These are phyloP conservation scores for Malurus cyaneus DNA, from an alignment of 2,113 vertebrate species.

Conservation along the genomic window DNA sequence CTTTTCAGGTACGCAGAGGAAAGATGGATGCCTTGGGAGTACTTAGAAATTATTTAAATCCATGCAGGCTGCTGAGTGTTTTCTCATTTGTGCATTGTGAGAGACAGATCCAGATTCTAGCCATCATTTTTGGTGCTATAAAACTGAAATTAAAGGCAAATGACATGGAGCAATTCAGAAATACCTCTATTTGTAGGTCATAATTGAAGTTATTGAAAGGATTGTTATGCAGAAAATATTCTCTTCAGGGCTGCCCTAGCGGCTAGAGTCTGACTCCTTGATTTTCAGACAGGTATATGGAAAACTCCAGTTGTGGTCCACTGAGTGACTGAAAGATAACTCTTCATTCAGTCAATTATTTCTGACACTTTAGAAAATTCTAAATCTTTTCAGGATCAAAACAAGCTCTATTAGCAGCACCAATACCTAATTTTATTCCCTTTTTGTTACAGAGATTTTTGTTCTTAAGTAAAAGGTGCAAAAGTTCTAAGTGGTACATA, in stretches of 20 bases:
- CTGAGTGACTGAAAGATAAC: background rate
- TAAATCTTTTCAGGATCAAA: background rate
- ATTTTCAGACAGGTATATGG: background rate
- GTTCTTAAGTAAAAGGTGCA: background rate
- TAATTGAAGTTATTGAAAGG: background rate
- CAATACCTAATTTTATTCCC: background rate
- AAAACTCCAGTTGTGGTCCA: background rate
- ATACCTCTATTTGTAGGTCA: background rate
- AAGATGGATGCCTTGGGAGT: background rate
- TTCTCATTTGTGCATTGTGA: background rate
- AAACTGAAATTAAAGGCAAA: background rate
- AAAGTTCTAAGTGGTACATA: background rate
- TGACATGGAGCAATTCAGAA: background rate
- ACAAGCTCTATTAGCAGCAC: background rate
- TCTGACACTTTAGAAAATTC: background rate
- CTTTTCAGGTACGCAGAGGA: background rate
- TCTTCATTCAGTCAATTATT: background rate
- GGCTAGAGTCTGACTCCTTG: background rate
- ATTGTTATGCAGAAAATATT: background rate
- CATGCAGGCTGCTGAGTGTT: background rate
- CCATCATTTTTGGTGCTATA: background rate
- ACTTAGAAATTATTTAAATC: conserved; percentile 4
- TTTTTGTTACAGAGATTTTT: background rate
- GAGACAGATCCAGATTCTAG: background rate
- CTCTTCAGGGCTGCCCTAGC: background rate